phyloP scores from a whole-genome alignment of 2,797 vertebrate species.

The Falco cherrug region DNA sequence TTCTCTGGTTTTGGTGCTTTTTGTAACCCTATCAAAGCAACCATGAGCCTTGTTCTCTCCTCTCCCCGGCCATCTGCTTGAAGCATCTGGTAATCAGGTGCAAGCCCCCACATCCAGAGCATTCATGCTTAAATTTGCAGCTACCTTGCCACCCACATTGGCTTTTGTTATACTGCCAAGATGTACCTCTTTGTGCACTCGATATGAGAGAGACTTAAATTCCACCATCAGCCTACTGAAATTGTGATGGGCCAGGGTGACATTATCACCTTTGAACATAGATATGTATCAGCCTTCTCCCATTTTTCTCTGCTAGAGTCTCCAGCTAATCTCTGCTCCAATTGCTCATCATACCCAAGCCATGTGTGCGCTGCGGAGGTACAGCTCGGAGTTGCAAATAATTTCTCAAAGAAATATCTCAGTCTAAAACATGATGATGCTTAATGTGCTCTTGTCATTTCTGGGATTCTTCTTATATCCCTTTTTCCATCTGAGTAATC shows the following conservation, averaged over 20 bases:
- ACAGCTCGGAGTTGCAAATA: conserved; percentile 16
- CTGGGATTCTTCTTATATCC: conserved; percentile 52
- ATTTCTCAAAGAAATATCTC: conserved; percentile 63
- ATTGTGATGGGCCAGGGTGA: conserved; percentile 41
- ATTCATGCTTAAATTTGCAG: conserved; percentile 83
- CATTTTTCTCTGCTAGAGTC: conserved; percentile 44
- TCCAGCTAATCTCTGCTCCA: conserved; percentile 33
- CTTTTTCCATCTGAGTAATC: conserved; percentile 61
- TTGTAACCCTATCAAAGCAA: conserved; percentile 78
- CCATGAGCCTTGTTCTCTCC: conserved; percentile 76
- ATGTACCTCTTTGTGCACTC: conserved; percentile 76
- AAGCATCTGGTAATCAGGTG: conserved; percentile 86
- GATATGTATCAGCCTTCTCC: conserved; percentile 45
- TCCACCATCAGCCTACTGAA: conserved; percentile 58
- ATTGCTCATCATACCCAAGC: conserved; percentile 26
- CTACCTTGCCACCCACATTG: conserved; percentile 83
- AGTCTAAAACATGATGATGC: conserved; percentile 51
- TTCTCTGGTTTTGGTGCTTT: conserved; percentile 76
- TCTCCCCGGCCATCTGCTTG: conserved; percentile 83
- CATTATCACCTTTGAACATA: conserved; percentile 61
- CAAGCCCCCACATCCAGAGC: conserved; percentile 78
- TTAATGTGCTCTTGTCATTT: conserved; percentile 58
- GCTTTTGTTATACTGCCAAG: conserved; percentile 77
- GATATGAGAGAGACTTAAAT: conserved; percentile 69
- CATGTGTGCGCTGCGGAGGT: conserved; percentile 14